Evolutionary conservation across 2,797 vertebrate species (phyloP).

Genomic region (Galagoides demidoff): DNA sequence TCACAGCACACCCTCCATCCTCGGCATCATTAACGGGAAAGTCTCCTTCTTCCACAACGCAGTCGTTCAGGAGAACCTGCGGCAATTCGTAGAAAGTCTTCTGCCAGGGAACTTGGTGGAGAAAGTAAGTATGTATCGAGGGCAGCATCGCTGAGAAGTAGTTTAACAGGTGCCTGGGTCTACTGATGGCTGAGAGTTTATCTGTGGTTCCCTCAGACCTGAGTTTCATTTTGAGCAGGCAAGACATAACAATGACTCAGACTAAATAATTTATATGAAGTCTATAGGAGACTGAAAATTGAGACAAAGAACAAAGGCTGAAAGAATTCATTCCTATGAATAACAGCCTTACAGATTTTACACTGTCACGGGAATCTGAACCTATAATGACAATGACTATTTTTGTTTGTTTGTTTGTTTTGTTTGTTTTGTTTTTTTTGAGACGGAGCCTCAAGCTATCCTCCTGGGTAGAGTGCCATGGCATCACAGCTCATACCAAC

Average conservation of each 20-base stretch:
- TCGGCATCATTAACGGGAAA: constrained; percentile 95
- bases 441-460: too few relatives aligned
- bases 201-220: neutral
- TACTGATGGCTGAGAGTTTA: fast-evolving
- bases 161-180: neutral
- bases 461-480: too few relatives aligned
- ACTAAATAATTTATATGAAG: neutral
- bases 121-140: constrained; percentile 87
- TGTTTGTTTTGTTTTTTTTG: too few relatives aligned
- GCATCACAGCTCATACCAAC: too few relatives aligned
- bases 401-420: neutral
- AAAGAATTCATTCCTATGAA: neutral
- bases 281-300: neutral
- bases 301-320: neutral
- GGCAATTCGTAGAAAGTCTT: constrained; percentile 96
- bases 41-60: constrained; percentile 97
- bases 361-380: neutral
- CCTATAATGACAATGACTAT: neutral
- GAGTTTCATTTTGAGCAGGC: neutral
- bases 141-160: neutral
- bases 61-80: constrained; percentile 93
- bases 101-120: constrained; percentile 96
- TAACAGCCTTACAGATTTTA: neutral
- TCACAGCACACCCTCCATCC: constrained; percentile 95
- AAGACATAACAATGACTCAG: neutral